Conservation (phyloP, 2,113 vertebrate genomes). For the Octodon degus region DNA sequence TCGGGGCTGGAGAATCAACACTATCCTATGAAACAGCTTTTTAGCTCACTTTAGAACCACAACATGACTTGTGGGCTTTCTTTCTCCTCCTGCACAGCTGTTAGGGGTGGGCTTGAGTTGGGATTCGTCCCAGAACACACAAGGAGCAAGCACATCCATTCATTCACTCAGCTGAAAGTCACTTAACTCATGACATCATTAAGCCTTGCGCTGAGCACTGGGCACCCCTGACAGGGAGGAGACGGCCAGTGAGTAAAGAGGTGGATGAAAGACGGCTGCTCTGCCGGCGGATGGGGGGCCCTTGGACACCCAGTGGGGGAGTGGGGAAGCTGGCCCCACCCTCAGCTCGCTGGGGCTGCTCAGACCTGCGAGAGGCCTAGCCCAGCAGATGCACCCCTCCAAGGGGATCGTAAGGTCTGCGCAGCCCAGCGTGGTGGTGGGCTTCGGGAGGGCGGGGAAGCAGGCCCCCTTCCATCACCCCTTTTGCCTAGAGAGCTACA, state of each 20-base stretch:
- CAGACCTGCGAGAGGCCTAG: background rate
- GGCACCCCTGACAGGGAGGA: fast-evolving
- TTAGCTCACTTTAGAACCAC: background rate
- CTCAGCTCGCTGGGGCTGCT: background rate
- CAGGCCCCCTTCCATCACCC: background rate
- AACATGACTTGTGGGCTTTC: background rate
- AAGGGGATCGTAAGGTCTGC: background rate
- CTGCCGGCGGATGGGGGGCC: background rate
- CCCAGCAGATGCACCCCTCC: background rate
- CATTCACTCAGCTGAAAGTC: background rate
- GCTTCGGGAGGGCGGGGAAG: background rate
- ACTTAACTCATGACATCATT: background rate
- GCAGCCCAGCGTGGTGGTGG: background rate
- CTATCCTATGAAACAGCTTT: background rate
- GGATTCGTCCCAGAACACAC: background rate
- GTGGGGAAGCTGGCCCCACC: background rate
- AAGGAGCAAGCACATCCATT: background rate
- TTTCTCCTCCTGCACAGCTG: background rate
- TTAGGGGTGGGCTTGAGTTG: background rate
- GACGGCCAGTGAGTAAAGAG: background rate
- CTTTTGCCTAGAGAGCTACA: background rate
- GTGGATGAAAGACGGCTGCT: too few species aligned
- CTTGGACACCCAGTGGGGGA: background rate
- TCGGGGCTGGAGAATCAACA: background rate
- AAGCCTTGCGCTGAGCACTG: background rate